Evolutionary conservation across 2,888 invertebrate species (phyloP), one percentile per base, ranked within the genome.

Genomic region (Meiosimyza decipiens): DNA sequence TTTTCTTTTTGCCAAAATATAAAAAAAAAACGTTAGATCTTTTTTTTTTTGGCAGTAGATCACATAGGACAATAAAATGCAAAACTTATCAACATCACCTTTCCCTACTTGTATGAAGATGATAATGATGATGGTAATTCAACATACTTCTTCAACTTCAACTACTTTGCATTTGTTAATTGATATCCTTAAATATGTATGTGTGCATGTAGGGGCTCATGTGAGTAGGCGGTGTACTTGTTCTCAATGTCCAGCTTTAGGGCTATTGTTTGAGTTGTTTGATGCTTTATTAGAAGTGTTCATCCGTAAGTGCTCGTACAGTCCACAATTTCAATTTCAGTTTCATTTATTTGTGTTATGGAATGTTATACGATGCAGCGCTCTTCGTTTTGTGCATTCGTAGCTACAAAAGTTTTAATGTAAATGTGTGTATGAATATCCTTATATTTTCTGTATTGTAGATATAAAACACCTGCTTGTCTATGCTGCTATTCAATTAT

Each of bases 151-250:
- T 47, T 40, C 16, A 40, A 40, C 40, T 47, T 50, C 47, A 13
- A 13, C 16, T 52, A 52, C 50, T 65, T 54, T 67, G 76, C 76
- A 79, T 77, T 79, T 79, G 81, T 81, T 82, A 82, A 82, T 82
- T 81, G 80, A 79, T 81, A 77, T 73, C 55, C 59, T 57, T 9
- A 64, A 65, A 52, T 11, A 59, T 52, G 63, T 64, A 52, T 22
- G 49, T 49, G 9, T 40, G 9, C 2, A 40, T 40, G 9, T 28
- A 40, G 2, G 40, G 6, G 9, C 40, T 9, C 4, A 40, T 9
- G 9, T 40, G 40, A 9, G 9, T 40, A 40, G 40, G 9, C 9
- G 9, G 40, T 9, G 9, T 7, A 40, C 40, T 9, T 40, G 9
- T 40, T 9, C 40, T 9, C 9, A 6, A 40, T 40, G 40, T 40